Conservation (phyloP, 2,888 invertebrate species). For the Argyresthia albistria region DNA sequence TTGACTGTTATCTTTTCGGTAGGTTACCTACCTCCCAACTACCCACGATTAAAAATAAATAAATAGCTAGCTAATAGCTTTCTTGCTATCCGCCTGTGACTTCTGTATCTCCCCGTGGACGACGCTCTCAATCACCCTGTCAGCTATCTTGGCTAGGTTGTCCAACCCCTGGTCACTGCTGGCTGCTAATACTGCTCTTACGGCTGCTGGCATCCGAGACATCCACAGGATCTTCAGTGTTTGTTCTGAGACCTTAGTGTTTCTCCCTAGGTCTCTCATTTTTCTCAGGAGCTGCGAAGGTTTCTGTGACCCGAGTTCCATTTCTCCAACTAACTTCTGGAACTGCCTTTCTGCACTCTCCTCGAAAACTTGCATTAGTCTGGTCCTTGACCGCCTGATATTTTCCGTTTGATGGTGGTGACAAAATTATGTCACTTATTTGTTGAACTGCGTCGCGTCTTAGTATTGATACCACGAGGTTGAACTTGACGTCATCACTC, state of each 20-base stretch:
- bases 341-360: constrained; percentile 9
- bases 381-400: constrained; percentile 9
- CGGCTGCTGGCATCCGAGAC: not conserved
- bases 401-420: constrained; percentile 4
- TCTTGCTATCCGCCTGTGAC: too few species aligned
- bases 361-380: constrained; percentile 9
- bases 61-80: too few species aligned
- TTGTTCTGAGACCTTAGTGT: not conserved
- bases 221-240: not conserved
- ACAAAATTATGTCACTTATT: constrained; percentile 9
- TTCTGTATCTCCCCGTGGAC: too few species aligned
- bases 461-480: constrained; percentile 9
- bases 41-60: too few species aligned
- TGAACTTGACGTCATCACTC: constrained; percentile 8
- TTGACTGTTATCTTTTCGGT: too few species aligned
- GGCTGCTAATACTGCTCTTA: not conserved
- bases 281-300: constrained; percentile 8
- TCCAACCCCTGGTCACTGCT: not conserved
- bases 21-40: too few species aligned
- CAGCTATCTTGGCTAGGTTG: too few species aligned
- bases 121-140: too few species aligned
- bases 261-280: constrained; percentile 9
- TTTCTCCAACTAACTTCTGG: constrained; percentile 8
- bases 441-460: constrained; percentile 8
- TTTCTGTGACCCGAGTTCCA: constrained; percentile 10